A percentile compares a stretch with the other conserved stretches of the same genome.
Conservation (phyloP, 53 echinoderm and acorn worm species). For the Temnopleurus reevesii region DNA sequence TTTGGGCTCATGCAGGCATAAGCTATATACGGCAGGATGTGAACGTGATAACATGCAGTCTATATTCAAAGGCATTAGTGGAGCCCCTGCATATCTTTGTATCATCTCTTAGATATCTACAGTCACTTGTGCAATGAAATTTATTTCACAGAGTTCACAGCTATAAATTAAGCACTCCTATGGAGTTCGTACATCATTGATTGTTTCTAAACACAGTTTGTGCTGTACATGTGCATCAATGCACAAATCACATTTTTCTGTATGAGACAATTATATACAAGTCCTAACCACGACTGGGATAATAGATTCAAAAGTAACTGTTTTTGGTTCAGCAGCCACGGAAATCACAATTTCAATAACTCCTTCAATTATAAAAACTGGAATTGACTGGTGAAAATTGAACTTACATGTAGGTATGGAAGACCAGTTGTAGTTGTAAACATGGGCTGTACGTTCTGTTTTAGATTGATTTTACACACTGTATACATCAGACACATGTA, state of each 20-base stretch:
- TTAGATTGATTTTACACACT: too few species aligned
- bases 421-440: too few species aligned
- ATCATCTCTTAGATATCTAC: background rate
- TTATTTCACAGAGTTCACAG: background rate
- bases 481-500: too few species aligned
- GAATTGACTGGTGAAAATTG: too few species aligned
- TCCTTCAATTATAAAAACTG: too few species aligned
- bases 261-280: background rate
- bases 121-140: slow-evolving; percentile 29
- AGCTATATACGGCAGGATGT: background rate
- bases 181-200: background rate
- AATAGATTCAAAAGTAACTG: background rate
- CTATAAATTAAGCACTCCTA: too few species aligned
- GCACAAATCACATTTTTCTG: background rate
- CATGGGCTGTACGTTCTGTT: too few species aligned
- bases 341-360: too few species aligned
- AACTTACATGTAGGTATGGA: too few species aligned
- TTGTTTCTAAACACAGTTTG: too few species aligned
- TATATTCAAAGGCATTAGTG: background rate
- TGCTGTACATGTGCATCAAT: too few species aligned
- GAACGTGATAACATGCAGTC: slow-evolving; percentile 23
- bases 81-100: background rate
- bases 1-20: background rate
- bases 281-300: background rate
- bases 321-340: background rate